These are phyloP conservation scores for Drosophila sproati DNA, from an alignment of 1,140 invertebrate species.

Conservation along the genomic window DNA sequence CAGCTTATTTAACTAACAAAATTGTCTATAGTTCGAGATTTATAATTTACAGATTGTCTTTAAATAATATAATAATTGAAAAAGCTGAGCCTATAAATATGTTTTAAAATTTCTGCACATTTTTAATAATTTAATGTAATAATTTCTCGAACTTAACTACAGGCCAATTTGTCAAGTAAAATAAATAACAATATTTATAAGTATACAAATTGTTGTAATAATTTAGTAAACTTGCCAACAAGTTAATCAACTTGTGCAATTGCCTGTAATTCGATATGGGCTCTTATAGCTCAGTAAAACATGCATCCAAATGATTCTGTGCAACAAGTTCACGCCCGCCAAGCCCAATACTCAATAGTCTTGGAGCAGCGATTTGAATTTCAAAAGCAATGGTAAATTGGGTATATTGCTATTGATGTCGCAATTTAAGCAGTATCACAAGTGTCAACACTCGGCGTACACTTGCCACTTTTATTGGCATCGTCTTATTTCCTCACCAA, in stretches of 20 bases:
- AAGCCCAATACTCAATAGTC: background rate
- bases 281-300: background rate
- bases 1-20: no score
- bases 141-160: no score
- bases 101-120: no score
- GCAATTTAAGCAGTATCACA: slow-evolving; percentile 37
- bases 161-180: background rate
- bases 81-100: no score
- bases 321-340: slow-evolving; percentile 37
- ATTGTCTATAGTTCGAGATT: no score
- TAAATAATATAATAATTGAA: no score
- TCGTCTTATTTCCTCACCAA: slow-evolving; percentile 49
- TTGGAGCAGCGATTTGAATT: slow-evolving; percentile 16
- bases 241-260: background rate
- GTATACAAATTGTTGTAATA: background rate
- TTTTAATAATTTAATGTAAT: no score
- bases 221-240: background rate
- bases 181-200: background rate
- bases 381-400: slow-evolving; percentile 28
- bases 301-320: background rate
- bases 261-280: background rate
- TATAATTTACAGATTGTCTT: no score
- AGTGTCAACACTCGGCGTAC: slow-evolving; percentile 50
- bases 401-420: slow-evolving; percentile 34
- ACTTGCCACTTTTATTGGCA: slow-evolving; percentile 43